A percentile compares a stretch with the other conserved stretches of the same genome.
phyloP scores from a whole-genome alignment of 2,888 invertebrate genomes.

The Ptilodon capucinus region DNA sequence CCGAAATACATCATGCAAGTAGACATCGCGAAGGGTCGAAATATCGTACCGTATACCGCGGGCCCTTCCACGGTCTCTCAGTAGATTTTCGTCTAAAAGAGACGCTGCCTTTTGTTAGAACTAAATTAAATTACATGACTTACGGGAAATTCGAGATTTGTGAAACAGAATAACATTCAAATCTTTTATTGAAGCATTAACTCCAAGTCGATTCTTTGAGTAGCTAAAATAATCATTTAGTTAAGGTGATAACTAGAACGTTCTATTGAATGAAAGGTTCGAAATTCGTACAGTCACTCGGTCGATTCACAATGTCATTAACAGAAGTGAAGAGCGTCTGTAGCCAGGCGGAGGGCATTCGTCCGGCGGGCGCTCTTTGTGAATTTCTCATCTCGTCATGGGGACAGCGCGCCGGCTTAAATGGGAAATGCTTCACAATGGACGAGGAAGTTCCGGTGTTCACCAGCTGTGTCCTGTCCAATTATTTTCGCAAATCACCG shows the following conservation, averaged over 20 bases:
- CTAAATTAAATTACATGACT: background rate
- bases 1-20: constrained; percentile 9
- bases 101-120: background rate
- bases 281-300: constrained; percentile 43
- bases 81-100: background rate
- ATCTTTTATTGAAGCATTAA: background rate
- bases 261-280: constrained; percentile 35
- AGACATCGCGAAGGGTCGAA: constrained; percentile 8
- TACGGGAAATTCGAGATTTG: background rate
- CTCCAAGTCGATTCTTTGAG: background rate
- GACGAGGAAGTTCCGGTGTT: constrained; percentile 64
- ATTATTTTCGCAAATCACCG: constrained; percentile 62
- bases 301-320: constrained; percentile 50
- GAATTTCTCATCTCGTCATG: constrained; percentile 58
- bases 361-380: constrained; percentile 48
- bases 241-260: constrained; percentile 19
- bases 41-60: background rate
- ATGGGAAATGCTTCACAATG: constrained; percentile 64
- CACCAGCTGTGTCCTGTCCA: constrained; percentile 54
- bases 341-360: constrained; percentile 25
- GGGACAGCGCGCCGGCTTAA: constrained; percentile 47
- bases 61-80: background rate
- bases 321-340: constrained; percentile 34
- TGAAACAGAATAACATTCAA: background rate
- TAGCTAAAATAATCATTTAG: constrained; percentile 16